Percentiles rank a stretch among this genome's conserved stretches.
These are phyloP conservation scores for Antechinus stuartii DNA, from an alignment of 2,113 vertebrate species.

Conservation along the genomic window DNA sequence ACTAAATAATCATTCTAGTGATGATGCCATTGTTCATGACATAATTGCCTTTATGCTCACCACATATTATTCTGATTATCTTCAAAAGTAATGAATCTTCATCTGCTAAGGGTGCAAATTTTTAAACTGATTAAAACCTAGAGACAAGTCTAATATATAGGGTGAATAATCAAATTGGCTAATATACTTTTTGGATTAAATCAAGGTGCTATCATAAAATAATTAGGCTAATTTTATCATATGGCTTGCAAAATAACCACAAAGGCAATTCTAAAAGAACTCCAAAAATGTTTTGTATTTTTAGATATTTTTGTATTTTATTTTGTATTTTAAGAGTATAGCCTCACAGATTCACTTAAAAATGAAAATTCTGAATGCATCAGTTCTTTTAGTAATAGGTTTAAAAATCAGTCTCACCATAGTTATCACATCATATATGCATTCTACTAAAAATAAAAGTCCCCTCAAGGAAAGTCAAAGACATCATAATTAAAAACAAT, in stretches of 20 bases:
- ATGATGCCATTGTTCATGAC: background rate
- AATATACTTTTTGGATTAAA: background rate
- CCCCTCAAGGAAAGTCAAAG: slow-evolving; percentile 15
- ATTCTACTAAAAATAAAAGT: slow-evolving; percentile 33
- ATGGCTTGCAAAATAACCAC: background rate
- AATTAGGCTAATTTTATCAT: background rate
- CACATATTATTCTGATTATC: background rate
- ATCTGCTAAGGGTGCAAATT: background rate
- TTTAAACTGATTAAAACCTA: background rate
- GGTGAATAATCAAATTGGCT: background rate
- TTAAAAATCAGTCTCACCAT: slow-evolving; percentile 24
- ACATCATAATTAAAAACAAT: slow-evolving; percentile 49
- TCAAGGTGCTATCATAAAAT: background rate
- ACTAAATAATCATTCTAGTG: slow-evolving; percentile 18
- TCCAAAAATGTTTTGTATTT: background rate
- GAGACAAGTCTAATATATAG: background rate
- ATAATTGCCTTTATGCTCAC: background rate
- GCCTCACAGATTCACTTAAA: slow-evolving; percentile 38
- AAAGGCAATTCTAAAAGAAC: background rate
- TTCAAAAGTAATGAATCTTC: background rate
- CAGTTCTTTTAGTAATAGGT: slow-evolving; percentile 1
- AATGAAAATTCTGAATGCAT: slow-evolving; percentile 29
- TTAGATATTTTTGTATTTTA: background rate
- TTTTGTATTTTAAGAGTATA: background rate
- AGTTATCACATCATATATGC: background rate